Evolutionary conservation across 2,797 vertebrate genomes (phyloP), one percentile per base, ranked within the genome.

Genomic region (Crocodylus rhombifer): DNA sequence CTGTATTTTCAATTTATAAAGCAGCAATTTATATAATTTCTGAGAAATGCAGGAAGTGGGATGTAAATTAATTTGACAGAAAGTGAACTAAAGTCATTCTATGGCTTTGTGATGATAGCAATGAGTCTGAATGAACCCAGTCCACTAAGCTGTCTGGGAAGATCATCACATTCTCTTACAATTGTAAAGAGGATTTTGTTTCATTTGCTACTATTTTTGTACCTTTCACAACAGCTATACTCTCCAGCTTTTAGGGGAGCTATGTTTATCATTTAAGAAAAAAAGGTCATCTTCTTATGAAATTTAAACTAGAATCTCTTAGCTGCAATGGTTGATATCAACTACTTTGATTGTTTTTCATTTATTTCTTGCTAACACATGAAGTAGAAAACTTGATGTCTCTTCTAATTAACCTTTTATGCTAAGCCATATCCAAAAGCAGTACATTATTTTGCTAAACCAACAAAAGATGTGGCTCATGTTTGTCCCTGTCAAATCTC

Each of bases 251-350:
- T 95, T 58, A 82, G 61, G 67, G 86, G 63, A 36, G 88, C 84
- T 94, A 86, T 74, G 84, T 80, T 90, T 88, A 89, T 76, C 86
- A 89, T 89, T 81, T 62, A 86, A 57, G 74, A 21, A 5, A 57
- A 10, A 56, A 77, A 88, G 80, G 87, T 79, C 30, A 91, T 33
- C 78, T 77, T 90, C 76, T 91, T 60, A 75, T 87, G 91, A 84
- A 30, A 80, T 60, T 18, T 89, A 36, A 82, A 82, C 77, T 88
- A 23, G 3, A 16, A 28, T 25, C 71, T 84, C 79, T 69, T 21
- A 76, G 57, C 11, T 4, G 61, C 33, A 90, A 77, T 0, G 74
- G 55, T 78, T 83, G 94, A 90, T n/a, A 25, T 10, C 11, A 90
- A 89, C 28, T 79, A 13, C 0, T 0, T 28, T 80, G 63, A 82